Percentiles rank a stretch among this genome's conserved stretches.
These are phyloP conservation scores for Elmis aenea DNA, from an alignment of 2,888 invertebrate species.

Conservation along the genomic window DNA sequence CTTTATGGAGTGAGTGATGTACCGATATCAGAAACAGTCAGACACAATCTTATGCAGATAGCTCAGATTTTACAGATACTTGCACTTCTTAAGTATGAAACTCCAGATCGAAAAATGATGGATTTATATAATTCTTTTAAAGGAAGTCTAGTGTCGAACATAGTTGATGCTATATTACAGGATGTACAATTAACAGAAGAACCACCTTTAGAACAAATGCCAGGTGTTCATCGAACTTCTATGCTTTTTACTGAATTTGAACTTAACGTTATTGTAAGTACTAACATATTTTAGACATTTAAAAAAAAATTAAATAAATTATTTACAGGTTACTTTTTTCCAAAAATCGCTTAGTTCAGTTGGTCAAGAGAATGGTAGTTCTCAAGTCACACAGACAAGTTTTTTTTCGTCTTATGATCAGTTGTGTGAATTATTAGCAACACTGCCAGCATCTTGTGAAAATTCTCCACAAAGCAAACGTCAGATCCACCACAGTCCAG, in stretches of 20 bases:
- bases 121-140: slow-evolving; percentile 80
- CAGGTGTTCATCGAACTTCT: slow-evolving; percentile 59
- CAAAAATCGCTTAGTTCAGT: too few species aligned
- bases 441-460: too few species aligned
- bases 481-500: too few species aligned
- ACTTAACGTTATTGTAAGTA: slow-evolving; percentile 55
- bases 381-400: too few species aligned
- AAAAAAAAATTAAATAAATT: background rate
- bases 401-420: too few species aligned
- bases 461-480: too few species aligned
- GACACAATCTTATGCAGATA: slow-evolving; percentile 85
- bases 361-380: too few species aligned
- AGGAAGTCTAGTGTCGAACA: slow-evolving; percentile 70
- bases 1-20: slow-evolving; percentile 91
- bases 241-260: slow-evolving; percentile 65
- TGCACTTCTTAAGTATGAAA: slow-evolving; percentile 79
- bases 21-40: slow-evolving; percentile 83
- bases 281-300: slow-evolving; percentile 1
- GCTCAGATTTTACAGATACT: slow-evolving; percentile 91
- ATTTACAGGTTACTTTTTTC: too few species aligned
- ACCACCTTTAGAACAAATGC: slow-evolving; percentile 46
- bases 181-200: slow-evolving; percentile 46
- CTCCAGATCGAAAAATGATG: slow-evolving; percentile 64
- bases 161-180: slow-evolving; percentile 65
- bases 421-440: too few species aligned